These are phyloP conservation scores for Drosophila melanica DNA, from an alignment of 1,140 invertebrate genomes.

Conservation along the genomic window DNA sequence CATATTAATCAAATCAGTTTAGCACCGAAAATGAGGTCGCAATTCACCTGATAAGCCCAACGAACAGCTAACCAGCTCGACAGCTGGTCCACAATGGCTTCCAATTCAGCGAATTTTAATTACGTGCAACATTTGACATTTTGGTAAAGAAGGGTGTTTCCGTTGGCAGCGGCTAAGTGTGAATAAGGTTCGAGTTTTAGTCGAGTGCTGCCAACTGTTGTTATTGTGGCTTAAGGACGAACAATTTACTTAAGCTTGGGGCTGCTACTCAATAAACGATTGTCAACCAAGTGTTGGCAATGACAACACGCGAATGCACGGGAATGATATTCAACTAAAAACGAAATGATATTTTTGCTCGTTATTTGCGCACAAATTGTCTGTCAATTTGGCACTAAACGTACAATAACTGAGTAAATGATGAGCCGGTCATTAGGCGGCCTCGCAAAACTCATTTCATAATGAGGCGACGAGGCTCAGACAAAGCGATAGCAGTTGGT, in stretches of 20 bases:
- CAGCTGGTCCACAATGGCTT: constrained; percentile 41
- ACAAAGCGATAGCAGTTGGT: neutral
- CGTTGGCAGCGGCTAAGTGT: constrained; percentile 28
- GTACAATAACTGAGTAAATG: constrained; percentile 78
- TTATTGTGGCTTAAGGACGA: constrained; percentile 19
- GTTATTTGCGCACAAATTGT: constrained; percentile 46
- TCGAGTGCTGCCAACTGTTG: constrained; percentile 11
- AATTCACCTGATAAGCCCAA: constrained; percentile 30
- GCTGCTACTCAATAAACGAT: constrained; percentile 7
- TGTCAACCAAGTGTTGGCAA: constrained; percentile 35
- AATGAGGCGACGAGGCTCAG: constrained; percentile 45
- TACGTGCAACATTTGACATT: constrained; percentile 77
- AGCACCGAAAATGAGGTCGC: constrained; percentile 25
- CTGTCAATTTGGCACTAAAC: constrained; percentile 74
- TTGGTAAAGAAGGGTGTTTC: constrained; percentile 37
- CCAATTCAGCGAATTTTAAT: constrained; percentile 77
- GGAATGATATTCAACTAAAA: constrained; percentile 44
- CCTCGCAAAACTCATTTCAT: constrained; percentile 27
- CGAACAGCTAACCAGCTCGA: neutral
- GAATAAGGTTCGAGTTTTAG: constrained; percentile 30
- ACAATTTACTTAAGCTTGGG: neutral
- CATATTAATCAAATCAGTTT: constrained; percentile 59
- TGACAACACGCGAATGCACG: constrained; percentile 35
- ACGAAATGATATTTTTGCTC: constrained; percentile 68
- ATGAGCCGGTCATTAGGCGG: constrained; percentile 69